Conservation (phyloP, 2,888 invertebrate genomes). For the Ceraclea dissimilis region DNA sequence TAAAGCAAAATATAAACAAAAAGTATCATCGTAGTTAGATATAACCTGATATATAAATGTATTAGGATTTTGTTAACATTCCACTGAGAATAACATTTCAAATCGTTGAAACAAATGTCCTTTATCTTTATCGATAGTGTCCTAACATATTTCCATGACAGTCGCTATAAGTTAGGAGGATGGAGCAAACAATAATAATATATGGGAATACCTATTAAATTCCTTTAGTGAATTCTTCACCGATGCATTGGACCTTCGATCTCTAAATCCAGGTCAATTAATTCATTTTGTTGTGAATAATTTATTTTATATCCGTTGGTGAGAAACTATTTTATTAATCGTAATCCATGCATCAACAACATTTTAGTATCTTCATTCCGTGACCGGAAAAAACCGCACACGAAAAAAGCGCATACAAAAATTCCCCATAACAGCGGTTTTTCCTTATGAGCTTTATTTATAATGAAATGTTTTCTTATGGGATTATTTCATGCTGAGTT, state of each 20-base stretch:
- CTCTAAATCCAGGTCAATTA: neutral
- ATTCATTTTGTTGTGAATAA: neutral
- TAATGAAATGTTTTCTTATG: too few species aligned
- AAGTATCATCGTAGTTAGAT: too few species aligned
- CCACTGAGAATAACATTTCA: neutral
- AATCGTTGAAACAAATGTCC: neutral
- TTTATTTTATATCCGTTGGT: neutral
- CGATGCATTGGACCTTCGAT: neutral
- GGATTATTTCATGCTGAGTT: too few species aligned
- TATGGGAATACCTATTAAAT: neutral
- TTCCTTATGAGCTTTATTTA: too few species aligned
- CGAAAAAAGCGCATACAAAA: too few species aligned
- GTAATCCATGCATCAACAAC: too few species aligned
- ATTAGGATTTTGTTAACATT: neutral
- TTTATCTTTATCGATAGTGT: neutral
- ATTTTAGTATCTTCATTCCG: too few species aligned
- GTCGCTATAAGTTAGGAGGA: neutral
- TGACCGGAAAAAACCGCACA: too few species aligned
- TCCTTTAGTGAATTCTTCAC: neutral
- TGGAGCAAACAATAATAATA: neutral
- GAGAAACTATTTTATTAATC: too few species aligned
- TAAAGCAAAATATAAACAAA: too few species aligned
- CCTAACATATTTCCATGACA: neutral
- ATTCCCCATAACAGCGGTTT: too few species aligned
- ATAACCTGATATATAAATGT: neutral